phyloP scores from a whole-genome alignment of 35 echinoderm and acorn worm genomes.

The Acanthaster planci region DNA sequence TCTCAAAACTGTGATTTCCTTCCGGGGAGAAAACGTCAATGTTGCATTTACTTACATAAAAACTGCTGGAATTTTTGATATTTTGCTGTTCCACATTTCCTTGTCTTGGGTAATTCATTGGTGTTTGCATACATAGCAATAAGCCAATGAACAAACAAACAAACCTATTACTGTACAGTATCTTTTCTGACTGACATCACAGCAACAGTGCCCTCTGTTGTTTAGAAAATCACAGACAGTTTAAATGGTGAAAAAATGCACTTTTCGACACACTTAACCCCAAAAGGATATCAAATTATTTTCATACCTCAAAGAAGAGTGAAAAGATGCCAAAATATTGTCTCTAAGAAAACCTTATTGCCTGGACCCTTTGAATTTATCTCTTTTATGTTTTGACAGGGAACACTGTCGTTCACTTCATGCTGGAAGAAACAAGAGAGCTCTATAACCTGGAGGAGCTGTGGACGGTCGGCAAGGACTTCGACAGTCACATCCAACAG shows the following conservation, averaged over 20 bases:
- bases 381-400: constrained; percentile 39
- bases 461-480: constrained; percentile 84
- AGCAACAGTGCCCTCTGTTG: too few relatives aligned
- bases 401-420: constrained; percentile 91
- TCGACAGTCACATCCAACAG: constrained; percentile 73
- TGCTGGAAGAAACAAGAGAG: constrained; percentile 78
- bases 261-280: not conserved
- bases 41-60: too few relatives aligned
- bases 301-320: not conserved
- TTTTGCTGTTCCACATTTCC: too few relatives aligned
- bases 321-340: not conserved
- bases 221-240: not conserved
- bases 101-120: too few relatives aligned
- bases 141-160: too few relatives aligned
- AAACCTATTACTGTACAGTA: too few relatives aligned
- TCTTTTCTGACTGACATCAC: not conserved
- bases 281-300: too few relatives aligned
- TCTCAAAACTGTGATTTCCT: too few relatives aligned
- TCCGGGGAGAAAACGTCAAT: too few relatives aligned
- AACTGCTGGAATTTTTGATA: too few relatives aligned
- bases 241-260: not conserved
- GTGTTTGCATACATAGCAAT: too few relatives aligned
- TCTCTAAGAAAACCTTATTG: not conserved
- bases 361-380: not conserved
- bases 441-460: constrained; percentile 91